phyloP scores from a whole-genome alignment of 2,888 invertebrate genomes.

The Pammene fasciana region DNA sequence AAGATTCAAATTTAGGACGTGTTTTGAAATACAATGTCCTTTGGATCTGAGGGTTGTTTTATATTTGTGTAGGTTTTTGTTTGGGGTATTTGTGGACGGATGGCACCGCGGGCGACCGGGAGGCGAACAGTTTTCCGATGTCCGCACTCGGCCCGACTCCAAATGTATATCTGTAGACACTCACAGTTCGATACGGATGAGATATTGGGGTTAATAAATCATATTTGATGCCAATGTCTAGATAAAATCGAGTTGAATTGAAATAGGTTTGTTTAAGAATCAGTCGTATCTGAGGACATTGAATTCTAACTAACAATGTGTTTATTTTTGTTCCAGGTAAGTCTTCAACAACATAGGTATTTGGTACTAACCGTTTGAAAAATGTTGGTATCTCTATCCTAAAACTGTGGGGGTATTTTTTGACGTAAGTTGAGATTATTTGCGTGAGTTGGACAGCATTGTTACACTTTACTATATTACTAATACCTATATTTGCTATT shows the following conservation, averaged over 20 bases:
- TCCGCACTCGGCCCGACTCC: constrained; percentile 1
- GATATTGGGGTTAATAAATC: constrained; percentile 20
- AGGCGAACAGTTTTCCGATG: constrained; percentile 27
- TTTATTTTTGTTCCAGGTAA: constrained; percentile 24
- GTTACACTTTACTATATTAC: too few relatives aligned
- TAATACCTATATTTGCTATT: too few relatives aligned
- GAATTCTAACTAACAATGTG: background rate
- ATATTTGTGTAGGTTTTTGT: constrained; percentile 38
- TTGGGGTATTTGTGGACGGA: constrained; percentile 34
- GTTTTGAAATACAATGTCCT: constrained; percentile 41
- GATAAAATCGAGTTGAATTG: constrained; percentile 5
- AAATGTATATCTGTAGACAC: constrained; percentile 6
- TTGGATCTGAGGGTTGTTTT: constrained; percentile 38
- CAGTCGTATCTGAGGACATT: background rate
- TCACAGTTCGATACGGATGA: background rate
- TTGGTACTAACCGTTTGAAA: background rate
- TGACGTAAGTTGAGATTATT: too few relatives aligned
- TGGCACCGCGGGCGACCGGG: constrained; percentile 33
- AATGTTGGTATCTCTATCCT: background rate
- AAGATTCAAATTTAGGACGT: constrained; percentile 42
- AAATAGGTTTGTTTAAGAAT: constrained; percentile 1
- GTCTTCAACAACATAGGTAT: background rate
- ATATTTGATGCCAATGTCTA: background rate
- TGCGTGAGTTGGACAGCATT: too few relatives aligned
- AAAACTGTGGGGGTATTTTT: background rate